These are phyloP conservation scores for Lepas anatifera DNA, from an alignment of 2,888 invertebrate species.

Conservation along the genomic window DNA sequence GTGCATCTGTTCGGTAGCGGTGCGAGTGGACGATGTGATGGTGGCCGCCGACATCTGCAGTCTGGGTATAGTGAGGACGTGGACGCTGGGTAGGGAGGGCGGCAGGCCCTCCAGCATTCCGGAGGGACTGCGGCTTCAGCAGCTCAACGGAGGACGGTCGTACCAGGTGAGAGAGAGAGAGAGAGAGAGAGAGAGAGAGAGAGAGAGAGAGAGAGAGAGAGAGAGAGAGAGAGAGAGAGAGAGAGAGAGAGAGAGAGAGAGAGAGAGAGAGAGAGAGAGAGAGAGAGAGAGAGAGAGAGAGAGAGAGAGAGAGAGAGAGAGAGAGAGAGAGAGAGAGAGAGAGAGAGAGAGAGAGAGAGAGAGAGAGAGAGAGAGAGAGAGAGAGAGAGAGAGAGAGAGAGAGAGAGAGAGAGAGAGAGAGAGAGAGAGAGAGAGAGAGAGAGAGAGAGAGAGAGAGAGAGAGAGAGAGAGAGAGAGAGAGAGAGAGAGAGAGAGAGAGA, in stretches of 20 bases:
- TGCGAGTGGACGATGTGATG: neutral
- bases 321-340: conserved; percentile 16
- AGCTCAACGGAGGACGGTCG: conserved; percentile 19
- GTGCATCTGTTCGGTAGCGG: neutral
- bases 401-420: neutral
- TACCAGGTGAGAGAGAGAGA: conserved; percentile 19
- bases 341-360: conserved; percentile 17
- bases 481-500: no score
- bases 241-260: conserved; percentile 12
- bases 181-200: conserved; percentile 14
- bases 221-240: neutral
- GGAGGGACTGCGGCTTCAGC: neutral
- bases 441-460: neutral
- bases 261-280: conserved; percentile 16
- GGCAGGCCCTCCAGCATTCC: neutral
- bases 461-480: neutral
- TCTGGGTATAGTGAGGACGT: neutral
- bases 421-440: neutral
- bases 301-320: conserved; percentile 17
- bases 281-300: conserved; percentile 16
- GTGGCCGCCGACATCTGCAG: neutral
- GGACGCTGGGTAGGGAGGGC: neutral
- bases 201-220: conserved; percentile 7
- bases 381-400: neutral
- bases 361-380: neutral